These are phyloP conservation scores for Potamarius usumacintae DNA, from an alignment of 2,113 vertebrate species.

Conservation along the genomic window DNA sequence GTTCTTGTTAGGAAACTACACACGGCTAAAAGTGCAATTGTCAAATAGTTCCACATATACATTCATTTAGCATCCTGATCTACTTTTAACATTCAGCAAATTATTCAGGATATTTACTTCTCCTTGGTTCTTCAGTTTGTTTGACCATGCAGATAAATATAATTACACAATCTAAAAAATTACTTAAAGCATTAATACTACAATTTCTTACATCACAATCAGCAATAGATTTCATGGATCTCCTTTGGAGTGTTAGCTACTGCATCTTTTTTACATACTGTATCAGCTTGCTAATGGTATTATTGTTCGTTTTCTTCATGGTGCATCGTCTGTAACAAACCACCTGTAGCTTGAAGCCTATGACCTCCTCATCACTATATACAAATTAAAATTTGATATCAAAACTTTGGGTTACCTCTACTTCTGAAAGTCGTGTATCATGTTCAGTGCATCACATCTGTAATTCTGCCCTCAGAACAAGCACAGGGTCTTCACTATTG, in stretches of 20 bases:
- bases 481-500: neutral
- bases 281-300: neutral
- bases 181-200: neutral
- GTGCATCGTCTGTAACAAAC: neutral
- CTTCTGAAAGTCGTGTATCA: neutral
- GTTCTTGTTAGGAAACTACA: neutral
- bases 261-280: neutral
- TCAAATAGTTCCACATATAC: neutral
- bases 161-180: neutral
- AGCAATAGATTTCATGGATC: neutral
- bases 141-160: neutral
- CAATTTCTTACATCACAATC: neutral
- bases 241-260: neutral
- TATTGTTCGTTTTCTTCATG: neutral
- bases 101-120: neutral
- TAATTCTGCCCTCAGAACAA: neutral
- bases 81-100: neutral
- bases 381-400: neutral
- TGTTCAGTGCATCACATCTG: neutral
- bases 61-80: neutral
- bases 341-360: neutral
- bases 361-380: neutral
- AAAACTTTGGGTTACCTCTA: neutral
- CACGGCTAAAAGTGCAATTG: neutral
- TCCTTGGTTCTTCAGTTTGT: neutral